These are phyloP conservation scores for Agapetus fuscipes DNA, from an alignment of 2,888 invertebrate species.

Conservation along the genomic window DNA sequence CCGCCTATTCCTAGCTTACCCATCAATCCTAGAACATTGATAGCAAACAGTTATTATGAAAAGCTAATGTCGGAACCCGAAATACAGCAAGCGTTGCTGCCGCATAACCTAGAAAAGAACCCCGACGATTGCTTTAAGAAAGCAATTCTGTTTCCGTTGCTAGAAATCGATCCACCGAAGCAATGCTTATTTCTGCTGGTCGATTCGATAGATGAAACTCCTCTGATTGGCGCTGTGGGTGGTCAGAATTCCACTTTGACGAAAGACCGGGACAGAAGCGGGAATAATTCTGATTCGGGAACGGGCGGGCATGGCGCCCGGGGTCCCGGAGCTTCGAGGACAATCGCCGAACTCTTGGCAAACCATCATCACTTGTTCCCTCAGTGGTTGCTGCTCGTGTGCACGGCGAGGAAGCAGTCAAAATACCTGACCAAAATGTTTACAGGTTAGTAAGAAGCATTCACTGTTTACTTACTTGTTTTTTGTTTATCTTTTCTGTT, in stretches of 20 bases:
- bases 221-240: slow-evolving; percentile 23
- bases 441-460: slow-evolving; percentile 44
- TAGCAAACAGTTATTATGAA: slow-evolving; percentile 73
- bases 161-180: slow-evolving; percentile 80
- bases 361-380: slow-evolving; percentile 87
- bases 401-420: slow-evolving; percentile 79
- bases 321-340: slow-evolving; percentile 43
- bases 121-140: slow-evolving; percentile 89
- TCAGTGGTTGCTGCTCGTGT: slow-evolving; percentile 84
- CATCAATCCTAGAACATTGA: slow-evolving; percentile 35
- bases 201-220: slow-evolving; percentile 82
- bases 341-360: slow-evolving; percentile 75
- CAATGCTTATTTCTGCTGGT: slow-evolving; percentile 77
- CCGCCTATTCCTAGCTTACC: slow-evolving; percentile 44
- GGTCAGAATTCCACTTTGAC: slow-evolving; percentile 13
- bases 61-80: slow-evolving; percentile 69
- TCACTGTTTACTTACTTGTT: no score
- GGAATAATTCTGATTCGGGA: slow-evolving; percentile 24
- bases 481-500: no score
- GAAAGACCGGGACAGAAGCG: slow-evolving; percentile 26
- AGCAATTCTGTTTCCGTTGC: slow-evolving; percentile 75
- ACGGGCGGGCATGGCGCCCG: slow-evolving; percentile 29
- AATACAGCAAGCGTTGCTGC: slow-evolving; percentile 69
- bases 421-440: slow-evolving; percentile 75
- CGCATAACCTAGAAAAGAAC: slow-evolving; percentile 74